These are phyloP conservation scores for Helicoverpa armigera DNA, from an alignment of 1,140 invertebrate genomes.

Conservation along the genomic window DNA sequence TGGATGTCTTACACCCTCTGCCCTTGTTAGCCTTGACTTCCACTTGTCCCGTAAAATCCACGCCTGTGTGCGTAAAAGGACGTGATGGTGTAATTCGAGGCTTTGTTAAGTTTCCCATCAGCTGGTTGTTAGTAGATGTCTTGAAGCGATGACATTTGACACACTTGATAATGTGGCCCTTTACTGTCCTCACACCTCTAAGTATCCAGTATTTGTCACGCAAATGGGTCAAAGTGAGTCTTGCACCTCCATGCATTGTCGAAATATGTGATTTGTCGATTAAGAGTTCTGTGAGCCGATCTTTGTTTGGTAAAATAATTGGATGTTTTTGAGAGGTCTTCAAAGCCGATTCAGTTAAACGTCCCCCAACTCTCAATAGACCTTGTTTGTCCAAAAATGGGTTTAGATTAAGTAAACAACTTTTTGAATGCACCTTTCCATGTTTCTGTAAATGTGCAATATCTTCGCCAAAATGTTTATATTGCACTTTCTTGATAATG, in stretches of 20 bases:
- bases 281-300: slow-evolving; percentile 36
- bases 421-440: slow-evolving; percentile 22
- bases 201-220: neutral
- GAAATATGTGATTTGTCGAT: slow-evolving; percentile 37
- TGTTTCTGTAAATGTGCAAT: neutral
- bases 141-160: slow-evolving; percentile 1
- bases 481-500: too few species aligned
- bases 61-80: neutral
- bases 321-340: slow-evolving; percentile 42
- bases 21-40: neutral
- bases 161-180: neutral
- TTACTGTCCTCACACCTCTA: neutral
- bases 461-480: neutral
- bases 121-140: neutral
- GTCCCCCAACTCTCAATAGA: slow-evolving; percentile 49
- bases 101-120: slow-evolving; percentile 3
- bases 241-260: neutral
- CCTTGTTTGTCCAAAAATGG: slow-evolving; percentile 36
- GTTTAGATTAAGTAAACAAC: slow-evolving; percentile 31
- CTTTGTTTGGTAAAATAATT: slow-evolving; percentile 17
- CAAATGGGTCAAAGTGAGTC: neutral
- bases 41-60: neutral
- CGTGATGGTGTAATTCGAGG: neutral
- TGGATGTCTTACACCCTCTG: neutral
- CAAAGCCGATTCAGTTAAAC: slow-evolving; percentile 32